Percentiles rank a stretch among this genome's conserved stretches.
Conservation (phyloP, 2,113 vertebrate genomes). For the Syngnathus floridae region DNA sequence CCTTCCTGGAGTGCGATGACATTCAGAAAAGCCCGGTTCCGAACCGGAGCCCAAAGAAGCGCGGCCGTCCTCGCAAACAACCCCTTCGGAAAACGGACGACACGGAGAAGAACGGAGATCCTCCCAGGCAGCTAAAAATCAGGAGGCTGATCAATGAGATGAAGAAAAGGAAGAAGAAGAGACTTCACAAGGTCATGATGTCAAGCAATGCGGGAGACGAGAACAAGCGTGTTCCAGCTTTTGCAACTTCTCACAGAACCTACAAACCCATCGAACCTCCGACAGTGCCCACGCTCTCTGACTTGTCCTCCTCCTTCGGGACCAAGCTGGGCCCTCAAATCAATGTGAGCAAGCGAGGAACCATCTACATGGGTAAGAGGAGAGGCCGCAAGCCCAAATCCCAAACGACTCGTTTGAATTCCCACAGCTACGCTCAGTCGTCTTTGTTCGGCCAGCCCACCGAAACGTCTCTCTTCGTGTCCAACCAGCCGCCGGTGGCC, state of each 20-base stretch:
- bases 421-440: constrained; percentile 46
- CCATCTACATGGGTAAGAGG: constrained; percentile 97
- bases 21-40: constrained; percentile 75
- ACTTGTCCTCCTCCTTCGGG: constrained; percentile 86
- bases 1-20: constrained; percentile 71
- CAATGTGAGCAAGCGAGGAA: constrained; percentile 97
- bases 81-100: constrained; percentile 59
- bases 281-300: constrained; percentile 80
- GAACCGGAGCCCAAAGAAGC: constrained; percentile 81
- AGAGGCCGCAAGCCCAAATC: constrained; percentile 92
- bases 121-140: constrained; percentile 81
- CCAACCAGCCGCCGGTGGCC: constrained; percentile 59
- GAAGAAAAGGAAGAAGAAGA: constrained; percentile 93
- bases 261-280: constrained; percentile 74
- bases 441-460: constrained; percentile 67
- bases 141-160: constrained; percentile 92
- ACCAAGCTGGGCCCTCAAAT: constrained; percentile 92
- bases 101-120: constrained; percentile 63
- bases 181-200: constrained; percentile 83
- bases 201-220: constrained; percentile 46
- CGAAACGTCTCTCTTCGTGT: constrained; percentile 68
- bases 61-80: constrained; percentile 87
- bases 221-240: constrained; percentile 20
- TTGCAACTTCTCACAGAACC: constrained; percentile 34
- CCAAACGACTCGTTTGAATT: constrained; percentile 27